Percentiles rank a stretch among this genome's conserved stretches.
phyloP scores from a whole-genome alignment of 2,888 invertebrate genomes.

The Operophtera brumata region DNA sequence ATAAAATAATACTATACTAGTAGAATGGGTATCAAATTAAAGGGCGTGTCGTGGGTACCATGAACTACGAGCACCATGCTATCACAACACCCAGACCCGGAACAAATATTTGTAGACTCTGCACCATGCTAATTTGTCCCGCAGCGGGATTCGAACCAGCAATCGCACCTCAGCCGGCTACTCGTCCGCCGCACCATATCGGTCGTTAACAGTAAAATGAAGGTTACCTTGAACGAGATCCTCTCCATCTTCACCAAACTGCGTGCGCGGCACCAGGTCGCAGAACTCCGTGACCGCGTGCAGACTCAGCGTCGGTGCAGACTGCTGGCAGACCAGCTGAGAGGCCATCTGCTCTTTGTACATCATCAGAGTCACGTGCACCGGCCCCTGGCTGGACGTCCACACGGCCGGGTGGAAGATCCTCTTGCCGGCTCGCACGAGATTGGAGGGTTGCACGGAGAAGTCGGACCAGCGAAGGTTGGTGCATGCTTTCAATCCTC shows the following conservation, averaged over 20 bases:
- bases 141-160: too few species aligned
- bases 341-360: conserved; percentile 83
- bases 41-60: too few species aligned
- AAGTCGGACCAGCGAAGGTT: conserved; percentile 89
- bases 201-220: not conserved
- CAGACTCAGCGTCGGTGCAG: conserved; percentile 83
- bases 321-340: conserved; percentile 82
- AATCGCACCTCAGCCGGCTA: too few species aligned
- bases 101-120: too few species aligned
- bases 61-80: too few species aligned
- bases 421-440: conserved; percentile 84
- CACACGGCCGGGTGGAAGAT: conserved; percentile 89
- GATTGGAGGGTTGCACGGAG: conserved; percentile 77
- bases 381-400: conserved; percentile 82
- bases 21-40: too few species aligned
- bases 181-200: too few species aligned
- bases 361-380: conserved; percentile 84
- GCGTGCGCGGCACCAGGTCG: conserved; percentile 86
- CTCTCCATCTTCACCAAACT: conserved; percentile 82
- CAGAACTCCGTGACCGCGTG: conserved; percentile 90
- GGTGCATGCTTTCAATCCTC: conserved; percentile 86
- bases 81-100: too few species aligned
- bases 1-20: too few species aligned
- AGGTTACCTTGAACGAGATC: conserved; percentile 84
- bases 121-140: too few species aligned